Conservation (phyloP, 2,797 vertebrate species). For the Bryconaethiops microstoma region DNA sequence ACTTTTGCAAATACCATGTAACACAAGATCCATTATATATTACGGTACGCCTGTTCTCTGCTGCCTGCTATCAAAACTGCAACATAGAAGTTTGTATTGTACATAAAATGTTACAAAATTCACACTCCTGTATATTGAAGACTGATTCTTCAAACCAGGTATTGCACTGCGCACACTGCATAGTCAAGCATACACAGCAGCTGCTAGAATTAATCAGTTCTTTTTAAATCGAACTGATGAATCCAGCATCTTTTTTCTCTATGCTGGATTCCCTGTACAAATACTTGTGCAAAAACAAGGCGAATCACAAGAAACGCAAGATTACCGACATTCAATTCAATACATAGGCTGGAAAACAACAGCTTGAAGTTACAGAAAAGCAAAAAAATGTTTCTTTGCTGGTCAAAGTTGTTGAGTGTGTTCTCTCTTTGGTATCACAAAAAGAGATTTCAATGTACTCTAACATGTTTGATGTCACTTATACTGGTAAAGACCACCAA, state of each 20-base stretch:
- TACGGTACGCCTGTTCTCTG: neutral
- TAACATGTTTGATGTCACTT: too few relatives aligned
- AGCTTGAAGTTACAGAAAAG: neutral
- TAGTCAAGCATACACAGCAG: neutral
- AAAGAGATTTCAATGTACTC: neutral
- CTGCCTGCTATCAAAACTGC: neutral
- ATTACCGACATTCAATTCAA: neutral
- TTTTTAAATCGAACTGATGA: neutral
- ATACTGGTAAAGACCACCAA: neutral
- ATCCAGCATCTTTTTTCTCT: neutral
- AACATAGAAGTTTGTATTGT: neutral
- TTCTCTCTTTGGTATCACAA: conserved; percentile 16
- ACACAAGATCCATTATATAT: neutral
- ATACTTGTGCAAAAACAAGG: conserved; percentile 12
- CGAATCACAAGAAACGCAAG: neutral
- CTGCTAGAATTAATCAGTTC: neutral
- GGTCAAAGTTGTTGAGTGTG: neutral
- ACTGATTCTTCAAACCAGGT: neutral
- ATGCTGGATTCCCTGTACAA: neutral
- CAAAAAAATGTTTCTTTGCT: neutral
- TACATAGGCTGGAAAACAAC: neutral
- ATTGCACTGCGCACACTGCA: neutral
- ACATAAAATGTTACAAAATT: neutral
- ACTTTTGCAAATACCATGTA: conserved; percentile 12
- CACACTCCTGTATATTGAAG: neutral